A percentile compares a stretch with the other conserved stretches of the same genome.
phyloP scores from a whole-genome alignment of 2,888 invertebrate species.

The Tipula helvola region DNA sequence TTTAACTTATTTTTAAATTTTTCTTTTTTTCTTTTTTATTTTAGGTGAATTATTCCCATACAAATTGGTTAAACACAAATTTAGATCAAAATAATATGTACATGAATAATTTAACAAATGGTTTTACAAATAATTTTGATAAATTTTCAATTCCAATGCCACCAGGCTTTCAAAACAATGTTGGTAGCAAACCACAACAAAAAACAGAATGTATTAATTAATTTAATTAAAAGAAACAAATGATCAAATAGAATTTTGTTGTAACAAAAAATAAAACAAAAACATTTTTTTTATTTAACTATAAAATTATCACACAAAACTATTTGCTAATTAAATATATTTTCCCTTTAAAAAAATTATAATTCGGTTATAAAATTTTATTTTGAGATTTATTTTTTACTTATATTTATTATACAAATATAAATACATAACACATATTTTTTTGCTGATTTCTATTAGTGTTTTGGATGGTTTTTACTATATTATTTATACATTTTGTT shows the following conservation, averaged over 20 bases:
- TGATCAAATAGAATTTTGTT: background rate
- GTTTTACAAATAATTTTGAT: conserved; percentile 24
- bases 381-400: background rate
- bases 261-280: conserved; percentile 4
- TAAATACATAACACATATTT: background rate
- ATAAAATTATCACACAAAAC: background rate
- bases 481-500: background rate
- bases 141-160: conserved; percentile 26
- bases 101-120: conserved; percentile 26
- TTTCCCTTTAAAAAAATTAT: background rate
- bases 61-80: conserved; percentile 24
- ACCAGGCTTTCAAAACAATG: conserved; percentile 25
- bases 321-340: background rate
- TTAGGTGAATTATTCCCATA: conserved; percentile 25
- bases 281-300: background rate
- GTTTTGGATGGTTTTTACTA: background rate
- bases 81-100: conserved; percentile 23
- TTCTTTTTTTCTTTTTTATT: conserved; percentile 10
- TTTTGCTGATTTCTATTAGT: background rate
- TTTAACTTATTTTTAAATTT: background rate
- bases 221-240: conserved; percentile 13
- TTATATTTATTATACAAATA: background rate
- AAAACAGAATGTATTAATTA: conserved; percentile 28
- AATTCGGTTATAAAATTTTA: background rate
- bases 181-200: conserved; percentile 22